A percentile compares a stretch with the other conserved stretches of the same genome.
phyloP scores from a whole-genome alignment of 2,113 vertebrate species.

The Pungitius pungitius region DNA sequence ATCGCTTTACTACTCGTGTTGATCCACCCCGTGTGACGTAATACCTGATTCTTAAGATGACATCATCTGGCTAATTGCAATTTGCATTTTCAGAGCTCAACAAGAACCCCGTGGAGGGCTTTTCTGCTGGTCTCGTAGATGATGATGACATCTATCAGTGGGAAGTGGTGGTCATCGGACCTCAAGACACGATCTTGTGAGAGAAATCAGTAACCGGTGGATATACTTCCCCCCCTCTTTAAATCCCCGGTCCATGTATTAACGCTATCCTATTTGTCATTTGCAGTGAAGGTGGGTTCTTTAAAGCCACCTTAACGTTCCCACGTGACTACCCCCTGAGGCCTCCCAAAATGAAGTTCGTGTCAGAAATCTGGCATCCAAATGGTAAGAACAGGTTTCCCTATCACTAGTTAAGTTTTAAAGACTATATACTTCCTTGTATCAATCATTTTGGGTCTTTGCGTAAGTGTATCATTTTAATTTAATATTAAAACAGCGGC shows the following conservation, averaged over 20 bases:
- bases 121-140: slow-evolving; percentile 83
- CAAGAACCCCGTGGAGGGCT: slow-evolving; percentile 84
- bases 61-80: neutral
- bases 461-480: neutral
- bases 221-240: neutral
- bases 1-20: neutral
- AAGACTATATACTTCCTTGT: neutral
- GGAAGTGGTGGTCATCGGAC: slow-evolving; percentile 84
- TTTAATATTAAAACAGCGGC: neutral
- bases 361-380: slow-evolving; percentile 84
- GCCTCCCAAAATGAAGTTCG: slow-evolving; percentile 83
- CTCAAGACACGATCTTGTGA: slow-evolving; percentile 84
- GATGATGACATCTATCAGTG: slow-evolving; percentile 85
- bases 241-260: neutral
- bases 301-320: slow-evolving; percentile 81
- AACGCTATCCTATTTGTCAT: slow-evolving; percentile 3
- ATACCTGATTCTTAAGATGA: neutral
- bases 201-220: slow-evolving; percentile 22
- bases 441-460: neutral
- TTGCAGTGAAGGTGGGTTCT: slow-evolving; percentile 82
- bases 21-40: neutral
- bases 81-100: slow-evolving; percentile 76
- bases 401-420: neutral
- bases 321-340: slow-evolving; percentile 79
- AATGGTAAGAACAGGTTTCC: slow-evolving; percentile 70